Base-by-base conservation (phyloP, 2,113 vertebrate species). In the Prochilodus magdalenae region DNA sequence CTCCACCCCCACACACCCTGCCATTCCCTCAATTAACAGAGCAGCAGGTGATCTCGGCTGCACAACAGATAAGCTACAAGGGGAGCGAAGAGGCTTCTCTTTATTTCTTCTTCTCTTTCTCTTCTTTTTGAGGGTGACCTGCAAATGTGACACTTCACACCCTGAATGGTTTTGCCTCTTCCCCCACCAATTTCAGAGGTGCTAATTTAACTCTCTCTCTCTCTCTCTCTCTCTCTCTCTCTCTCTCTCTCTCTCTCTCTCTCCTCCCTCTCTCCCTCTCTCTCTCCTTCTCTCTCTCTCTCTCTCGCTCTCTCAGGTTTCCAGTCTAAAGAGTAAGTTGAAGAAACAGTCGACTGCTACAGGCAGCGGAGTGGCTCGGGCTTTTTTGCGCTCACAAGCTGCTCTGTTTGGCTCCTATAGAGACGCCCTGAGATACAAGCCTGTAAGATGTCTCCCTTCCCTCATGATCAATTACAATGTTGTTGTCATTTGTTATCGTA, bases 301-400 rank as follows among this genome's bases (percentile, higher is more conserved):
- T 76, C 95, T 90, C 88, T 63, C 70, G 73, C 95, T 89, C 89
- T 69, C 74, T 79, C 95, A 99, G 98, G 95, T 99, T 93, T 97
- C 95, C 84, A 93, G 94, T 91, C 93, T 99, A 94, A 99, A 98
- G 94, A 96, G 94, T 89, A 99, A 98, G 93, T 94, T 99, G 94
- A 99, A 98, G 94, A 99, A 99, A 92, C 97, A 98, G 94, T 98
- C 97, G 3, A 99, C 97, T 30, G 96, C 97, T 3, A 99, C 97
- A 0, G 97, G 97, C 30, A 93, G 95, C 4, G 98, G 97, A 24
- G 97, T 99, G 71, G 95, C 97, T 33, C 93, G 93, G 92, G 95
- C 98, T 90, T 99, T 99, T 82, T 93, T 99, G 49, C 94, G 96
- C 89, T 91, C 96, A 10, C 98, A 99, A 91, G 97, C 97, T 14